Evolutionary conservation across 2,888 invertebrate genomes (phyloP).

Genomic region (Synanthedon tipuliformis): DNA sequence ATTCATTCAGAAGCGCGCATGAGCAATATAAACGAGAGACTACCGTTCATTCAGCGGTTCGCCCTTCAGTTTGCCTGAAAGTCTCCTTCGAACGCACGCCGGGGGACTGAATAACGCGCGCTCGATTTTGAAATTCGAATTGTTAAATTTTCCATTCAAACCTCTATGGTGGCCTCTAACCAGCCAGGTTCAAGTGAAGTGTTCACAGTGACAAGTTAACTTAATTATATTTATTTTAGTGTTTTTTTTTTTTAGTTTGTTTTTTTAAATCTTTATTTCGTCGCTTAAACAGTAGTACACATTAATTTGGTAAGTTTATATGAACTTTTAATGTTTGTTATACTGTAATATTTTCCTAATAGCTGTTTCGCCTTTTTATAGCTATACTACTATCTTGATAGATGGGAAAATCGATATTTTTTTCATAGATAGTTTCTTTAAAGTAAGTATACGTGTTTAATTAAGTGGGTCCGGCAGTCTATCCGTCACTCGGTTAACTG

Average conservation of each 20-base stretch:
- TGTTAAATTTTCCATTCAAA: conserved; percentile 25
- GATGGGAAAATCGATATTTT: neutral
- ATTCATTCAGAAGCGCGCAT: conserved; percentile 42
- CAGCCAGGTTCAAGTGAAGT: conserved; percentile 8
- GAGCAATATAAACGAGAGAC: conserved; percentile 40
- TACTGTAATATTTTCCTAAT: no score
- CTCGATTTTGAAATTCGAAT: conserved; percentile 36
- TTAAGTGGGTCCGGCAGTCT: conserved; percentile 9
- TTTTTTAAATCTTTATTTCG: conserved; percentile 1
- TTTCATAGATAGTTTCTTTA: neutral
- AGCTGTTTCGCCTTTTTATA: no score
- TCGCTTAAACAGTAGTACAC: neutral
- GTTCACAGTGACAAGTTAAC: conserved; percentile 3
- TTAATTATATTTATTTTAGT: conserved; percentile 2
- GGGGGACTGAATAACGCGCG: conserved; percentile 37
- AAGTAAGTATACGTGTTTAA: conserved; percentile 4
- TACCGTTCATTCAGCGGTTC: conserved; percentile 41
- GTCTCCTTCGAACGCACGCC: conserved; percentile 44
- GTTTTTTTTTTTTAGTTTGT: conserved; percentile 3
- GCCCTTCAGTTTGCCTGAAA: conserved; percentile 54
- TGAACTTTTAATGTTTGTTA: neutral
- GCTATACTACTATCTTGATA: no score
- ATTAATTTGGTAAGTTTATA: neutral
- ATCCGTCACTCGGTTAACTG: conserved; percentile 19
- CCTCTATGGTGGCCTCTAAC: conserved; percentile 7